Base-by-base conservation (phyloP, 2,888 invertebrate species). In the Rhorus exstirpatorius region DNA sequence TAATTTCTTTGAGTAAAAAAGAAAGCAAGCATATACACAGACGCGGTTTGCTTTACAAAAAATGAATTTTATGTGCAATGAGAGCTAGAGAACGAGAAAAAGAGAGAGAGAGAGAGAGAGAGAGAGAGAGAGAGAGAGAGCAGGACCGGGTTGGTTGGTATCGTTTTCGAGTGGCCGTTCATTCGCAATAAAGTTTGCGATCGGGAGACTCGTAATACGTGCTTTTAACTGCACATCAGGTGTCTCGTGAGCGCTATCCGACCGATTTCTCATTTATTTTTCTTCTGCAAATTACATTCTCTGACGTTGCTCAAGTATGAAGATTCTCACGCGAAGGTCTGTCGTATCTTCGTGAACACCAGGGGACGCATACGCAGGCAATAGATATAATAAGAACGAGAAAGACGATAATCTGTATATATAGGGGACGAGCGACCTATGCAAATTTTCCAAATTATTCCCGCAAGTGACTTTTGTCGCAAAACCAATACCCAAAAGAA, bases 211-310 rank as follows among this genome's bases (percentile, higher is more conserved):
- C 83, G 75, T 83, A 83, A 83, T 76, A 83, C 76, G 76, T 67
- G 75, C 76, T 79, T 79, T 83, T 83, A 83, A 79, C 79, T 83
- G 83, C 83, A 79, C 79, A 79, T 83, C 83, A 67, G 71, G 71
- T 76, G 75, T 76, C 71, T 51, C 31, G 58, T 38, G 67, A 79
- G 60, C 79, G 71, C 67, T 76, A 67, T 79, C 71, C 26, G 75
- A 83, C 49, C 35, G 71, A 75, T 49, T 31, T n/a, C n/a, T n/a
- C n/a, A n/a, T 72, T 61, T 31, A 4, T 71, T 14, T 35, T 44
- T 26, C 0, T 21, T 21, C 19, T 17, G 3, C 3, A 24, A 19
- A 8, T 35, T 35, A 49, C 65, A 67, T 38, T 67, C 53, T 21
- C 44, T 60, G 51, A 65, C 75, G 51, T 82, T 70, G 61, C 14